Evolutionary conservation across 2,888 invertebrate species (phyloP), one percentile per base, ranked within the genome.

Genomic region (Dorcus parallelipipedus): DNA sequence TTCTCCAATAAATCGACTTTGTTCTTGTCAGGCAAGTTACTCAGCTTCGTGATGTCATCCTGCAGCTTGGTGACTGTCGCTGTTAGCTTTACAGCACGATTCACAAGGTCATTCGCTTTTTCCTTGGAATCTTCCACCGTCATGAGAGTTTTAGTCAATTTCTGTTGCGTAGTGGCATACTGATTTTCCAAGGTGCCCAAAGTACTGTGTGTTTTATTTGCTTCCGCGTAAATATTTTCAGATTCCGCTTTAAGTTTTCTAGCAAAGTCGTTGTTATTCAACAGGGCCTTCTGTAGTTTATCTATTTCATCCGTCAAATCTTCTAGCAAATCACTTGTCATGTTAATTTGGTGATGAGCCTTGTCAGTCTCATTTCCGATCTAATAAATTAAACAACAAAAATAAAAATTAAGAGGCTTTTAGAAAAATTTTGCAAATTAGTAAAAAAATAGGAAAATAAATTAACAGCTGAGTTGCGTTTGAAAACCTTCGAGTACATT

Each of bases 221-320:
- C 89, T 52, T 89, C 86, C 49, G 84, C 83, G 1, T 86, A 84
- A 2, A 95, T 91, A 62, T 86, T 85, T 52, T 84, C 83, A 0
- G 90, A 89, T 75, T 90, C 90, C 63, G 87, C 84, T 71, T 88
- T 87, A 1, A 95, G 93, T 73, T 90, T 89, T 65, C 88, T 85
- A 6, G 95, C 90, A 56, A 90, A 89, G 56, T 88, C 85, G 69
- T 91, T 89, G 73, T 95, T 95, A 74, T 88, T 89, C 3, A 90
- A 83, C 61, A 91, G 90, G 70, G 90, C 88, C 67, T 88, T 88
- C 73, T 93, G 90, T 42, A 97, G 81, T 54, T 87, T 85, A 59
- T 87, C 88, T 14, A 96, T 80, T 59, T 89, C 86, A 0, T 82
- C 79, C 54, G 88, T 87, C 59, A 97, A 77, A 5, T 82, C 79